Base-by-base conservation (phyloP, 2,113 vertebrate genomes). In the Oostethus manadensis region DNA sequence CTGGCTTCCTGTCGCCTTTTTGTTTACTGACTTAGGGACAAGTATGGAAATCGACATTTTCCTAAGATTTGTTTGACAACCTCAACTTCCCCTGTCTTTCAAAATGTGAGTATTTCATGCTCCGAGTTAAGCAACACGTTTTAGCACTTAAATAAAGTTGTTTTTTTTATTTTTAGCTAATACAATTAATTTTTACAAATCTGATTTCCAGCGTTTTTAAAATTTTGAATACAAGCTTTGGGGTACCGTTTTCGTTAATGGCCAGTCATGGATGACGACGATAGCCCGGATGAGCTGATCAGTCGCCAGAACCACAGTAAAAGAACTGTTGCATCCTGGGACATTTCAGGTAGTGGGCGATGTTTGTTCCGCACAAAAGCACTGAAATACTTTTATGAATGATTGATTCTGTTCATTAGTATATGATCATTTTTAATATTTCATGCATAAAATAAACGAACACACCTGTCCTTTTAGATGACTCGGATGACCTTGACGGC, bases 271-370 rank as follows among this genome's bases (percentile, higher is more conserved):
- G 95, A 94, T 67, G 94, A 94, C 10, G 90, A 92, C 16, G 93
- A 97, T 84, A 97, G 89, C 79, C 92, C 93, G 77, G 93, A 98
- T 8, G 93, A 98, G 60, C 87, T 91, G 60, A 89, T 94, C 70
- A 92, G 91, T 78, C 88, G 49, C 55, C 92, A 86, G 13, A 60
- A 87, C 0, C 74, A 85, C 1, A 81, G 85, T 38, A 92, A 90
- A 84, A 86, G 13, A 55, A 16, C n/a, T 38, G 38, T 42, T 42
- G 53, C 11, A 3, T 29, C 53, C 0, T 68, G 62, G 1, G 71
- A 87, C 44, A 82, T 93, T 64, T 92, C 92, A 13, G 94, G 95
- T 95, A 66, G n/a, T 1, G 8, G 46, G 6, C 65, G 8, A 56
- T 53, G 17, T 33, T 50, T 56, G 3, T 55, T 15, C 11, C 21